A percentile compares a stretch with the other conserved stretches of the same genome.
phyloP scores from a whole-genome alignment of 2,113 vertebrate genomes.

The Xenus cinereus region DNA sequence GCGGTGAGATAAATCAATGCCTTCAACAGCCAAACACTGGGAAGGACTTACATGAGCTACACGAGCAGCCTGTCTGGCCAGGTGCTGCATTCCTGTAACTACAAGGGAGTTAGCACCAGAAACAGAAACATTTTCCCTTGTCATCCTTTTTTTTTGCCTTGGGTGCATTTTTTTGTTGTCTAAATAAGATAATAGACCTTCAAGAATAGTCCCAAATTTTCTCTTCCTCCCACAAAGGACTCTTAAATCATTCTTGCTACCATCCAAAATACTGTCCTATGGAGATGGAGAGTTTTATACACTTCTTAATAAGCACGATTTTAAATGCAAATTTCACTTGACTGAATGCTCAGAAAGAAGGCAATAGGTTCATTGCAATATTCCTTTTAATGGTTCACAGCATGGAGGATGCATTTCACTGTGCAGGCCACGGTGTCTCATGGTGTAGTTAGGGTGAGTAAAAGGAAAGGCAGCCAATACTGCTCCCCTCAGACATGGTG shows the following conservation, averaged over 20 bases:
- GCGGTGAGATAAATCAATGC: neutral
- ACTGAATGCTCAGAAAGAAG: neutral
- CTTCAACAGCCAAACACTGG: neutral
- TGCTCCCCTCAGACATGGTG: accelerated
- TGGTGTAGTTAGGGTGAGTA: neutral
- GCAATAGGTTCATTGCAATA: neutral
- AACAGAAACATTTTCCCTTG: neutral
- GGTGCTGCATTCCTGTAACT: neutral
- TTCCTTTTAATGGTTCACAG: neutral
- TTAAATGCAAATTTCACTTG: neutral
- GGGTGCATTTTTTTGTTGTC: neutral
- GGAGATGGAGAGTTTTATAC: neutral
- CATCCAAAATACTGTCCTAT: neutral
- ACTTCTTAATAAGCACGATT: neutral
- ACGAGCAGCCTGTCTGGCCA: neutral
- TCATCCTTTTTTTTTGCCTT: neutral
- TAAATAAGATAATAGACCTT: neutral
- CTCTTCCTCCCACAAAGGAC: neutral
- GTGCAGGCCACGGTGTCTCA: neutral
- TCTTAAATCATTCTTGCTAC: neutral
- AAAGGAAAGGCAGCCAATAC: neutral
- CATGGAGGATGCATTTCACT: neutral
- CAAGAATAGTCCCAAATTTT: neutral
- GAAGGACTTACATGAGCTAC: neutral
- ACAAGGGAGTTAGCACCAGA: neutral